Base-by-base conservation (phyloP, 2,888 invertebrate genomes). In the Nomada fabriciana region DNA sequence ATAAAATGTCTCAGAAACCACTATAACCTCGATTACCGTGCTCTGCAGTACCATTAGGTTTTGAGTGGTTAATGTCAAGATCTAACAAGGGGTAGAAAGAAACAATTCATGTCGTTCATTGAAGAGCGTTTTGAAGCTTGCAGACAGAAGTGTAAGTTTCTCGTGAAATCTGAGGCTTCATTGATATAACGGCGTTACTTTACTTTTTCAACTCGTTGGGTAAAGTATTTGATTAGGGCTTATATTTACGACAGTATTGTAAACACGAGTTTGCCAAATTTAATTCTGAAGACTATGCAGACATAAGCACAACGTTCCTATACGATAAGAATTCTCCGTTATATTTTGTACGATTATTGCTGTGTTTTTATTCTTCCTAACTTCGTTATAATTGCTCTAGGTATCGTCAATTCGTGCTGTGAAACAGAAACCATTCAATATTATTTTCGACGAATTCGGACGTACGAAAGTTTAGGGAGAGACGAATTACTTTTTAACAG, bases 1-100 rank as follows among this genome's bases (percentile, higher is more conserved):
- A 93, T 93, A 93, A 94, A 94, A 94, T 93, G 93, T 93, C 93
- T 93, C 88, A 92, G 91, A 92, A 91, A 91, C 89, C 43, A 91
- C 90, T 77, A 88, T 47, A 77, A 82, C 57, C 70, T 82, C 82
- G 81, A 78, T 74, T 87, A 76, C 83, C 70, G 80, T 87, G 79
- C 80, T 81, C 80, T 77, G 67, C 76, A 68, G 60, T 70, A 23
- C 73, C 55, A 43, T 63, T 50, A 42, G 53, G 64, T 64, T 70
- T 29, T 50, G 70, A 52, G 53, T 67, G 29, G 60, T 63, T 61
- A 59, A 59, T 73, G 42, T 47, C 42, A 36, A 67, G 20, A 20
- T 50, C n/a, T n/a, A n/a, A 20, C 47, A 3, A 15, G 11, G 47
- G 15, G 11, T 15, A 47, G 18, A 7, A 36, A 60, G 25, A 36